Conservation (phyloP, 1,140 invertebrate species). For the Cyclargus thomasi region DNA sequence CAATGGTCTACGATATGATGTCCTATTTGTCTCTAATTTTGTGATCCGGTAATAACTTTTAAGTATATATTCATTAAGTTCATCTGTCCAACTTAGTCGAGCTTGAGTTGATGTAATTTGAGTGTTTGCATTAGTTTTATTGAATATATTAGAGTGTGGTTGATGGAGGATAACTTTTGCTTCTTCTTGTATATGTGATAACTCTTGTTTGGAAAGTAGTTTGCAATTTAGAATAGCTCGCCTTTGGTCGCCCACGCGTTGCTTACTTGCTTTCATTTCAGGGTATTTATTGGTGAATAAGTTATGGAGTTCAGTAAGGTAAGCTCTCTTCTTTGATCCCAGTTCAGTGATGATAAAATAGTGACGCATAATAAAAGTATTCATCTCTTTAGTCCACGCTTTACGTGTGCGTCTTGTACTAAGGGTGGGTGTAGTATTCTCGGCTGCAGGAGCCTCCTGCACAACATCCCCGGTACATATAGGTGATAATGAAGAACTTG, state of each 20-base stretch:
- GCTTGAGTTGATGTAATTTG: neutral
- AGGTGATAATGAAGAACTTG: neutral
- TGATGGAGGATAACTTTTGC: constrained; percentile 15
- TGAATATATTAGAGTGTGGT: neutral
- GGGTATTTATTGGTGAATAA: constrained; percentile 29
- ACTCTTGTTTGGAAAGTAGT: constrained; percentile 17
- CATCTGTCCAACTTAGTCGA: constrained; percentile 24
- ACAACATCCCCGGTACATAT: no score
- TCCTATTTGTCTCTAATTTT: constrained; percentile 28
- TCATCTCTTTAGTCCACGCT: no score
- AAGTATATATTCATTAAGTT: constrained; percentile 28
- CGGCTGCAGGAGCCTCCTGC: no score
- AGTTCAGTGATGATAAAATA: constrained; percentile 15
- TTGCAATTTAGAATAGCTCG: constrained; percentile 27
- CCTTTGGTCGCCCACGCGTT: constrained; percentile 31
- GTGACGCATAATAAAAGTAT: constrained; percentile 15
- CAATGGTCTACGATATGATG: no score
- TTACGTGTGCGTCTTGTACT: neutral
- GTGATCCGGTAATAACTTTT: no score
- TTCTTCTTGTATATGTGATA: constrained; percentile 24
- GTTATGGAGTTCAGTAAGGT: constrained; percentile 19
- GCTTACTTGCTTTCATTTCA: constrained; percentile 21
- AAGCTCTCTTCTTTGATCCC: constrained; percentile 14
- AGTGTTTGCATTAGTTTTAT: neutral
- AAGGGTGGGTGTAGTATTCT: no score